Evolutionary conservation across 1,140 invertebrate species (phyloP).

Genomic region (Euwallacea fornicatus): DNA sequence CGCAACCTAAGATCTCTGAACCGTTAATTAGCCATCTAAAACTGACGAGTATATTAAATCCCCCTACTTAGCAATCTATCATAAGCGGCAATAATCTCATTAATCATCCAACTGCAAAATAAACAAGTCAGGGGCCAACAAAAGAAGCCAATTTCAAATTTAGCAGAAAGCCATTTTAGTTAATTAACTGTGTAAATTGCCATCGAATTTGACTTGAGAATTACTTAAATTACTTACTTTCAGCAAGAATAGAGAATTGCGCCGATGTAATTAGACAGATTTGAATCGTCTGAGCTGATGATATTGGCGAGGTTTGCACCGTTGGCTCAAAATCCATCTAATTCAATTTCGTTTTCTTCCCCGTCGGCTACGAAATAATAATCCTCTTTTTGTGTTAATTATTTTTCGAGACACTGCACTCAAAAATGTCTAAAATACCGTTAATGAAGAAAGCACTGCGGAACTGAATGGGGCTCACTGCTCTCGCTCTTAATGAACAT

Average conservation of each 20-base stretch:
- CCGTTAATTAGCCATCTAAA: not conserved
- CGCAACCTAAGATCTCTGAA: no score
- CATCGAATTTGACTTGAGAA: constrained; percentile 18
- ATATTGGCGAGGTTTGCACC: no score
- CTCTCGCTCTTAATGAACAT: constrained; percentile 34
- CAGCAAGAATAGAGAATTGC: constrained; percentile 5
- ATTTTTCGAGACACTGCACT: constrained; percentile 34
- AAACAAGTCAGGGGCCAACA: constrained; percentile 5
- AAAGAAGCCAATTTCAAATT: constrained; percentile 23
- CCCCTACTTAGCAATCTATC: no score
- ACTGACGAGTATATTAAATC: constrained; percentile 5
- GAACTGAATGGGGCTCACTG: constrained; percentile 27
- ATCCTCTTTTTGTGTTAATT: constrained; percentile 36
- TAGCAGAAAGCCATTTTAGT: constrained; percentile 22
- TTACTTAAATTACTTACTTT: constrained; percentile 18
- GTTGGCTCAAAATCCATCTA: no score
- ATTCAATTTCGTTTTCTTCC: no score
- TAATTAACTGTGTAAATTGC: constrained; percentile 31
- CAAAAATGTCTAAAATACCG: constrained; percentile 39
- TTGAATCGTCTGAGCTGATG: no score
- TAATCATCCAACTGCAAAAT: constrained; percentile 10
- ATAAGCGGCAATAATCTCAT: constrained; percentile 7
- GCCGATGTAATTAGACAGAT: not conserved
- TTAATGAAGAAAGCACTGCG: constrained; percentile 36
- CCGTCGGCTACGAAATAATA: constrained; percentile 32